A percentile compares a stretch with the other conserved stretches of the same genome.
phyloP scores from a whole-genome alignment of 2,797 vertebrate genomes.

The Liasis olivaceus region DNA sequence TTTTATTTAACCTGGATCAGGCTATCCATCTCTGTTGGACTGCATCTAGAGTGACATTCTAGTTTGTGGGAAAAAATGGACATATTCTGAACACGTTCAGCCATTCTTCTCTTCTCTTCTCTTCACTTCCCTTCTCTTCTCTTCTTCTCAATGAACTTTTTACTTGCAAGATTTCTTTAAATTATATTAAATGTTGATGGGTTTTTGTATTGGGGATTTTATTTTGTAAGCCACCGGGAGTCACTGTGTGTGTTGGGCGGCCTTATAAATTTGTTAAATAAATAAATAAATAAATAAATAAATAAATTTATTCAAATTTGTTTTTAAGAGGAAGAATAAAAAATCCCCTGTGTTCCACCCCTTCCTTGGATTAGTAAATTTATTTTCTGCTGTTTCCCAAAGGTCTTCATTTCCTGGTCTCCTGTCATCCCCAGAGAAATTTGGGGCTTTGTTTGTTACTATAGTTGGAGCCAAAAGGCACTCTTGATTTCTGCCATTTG shows the following conservation, averaged over 20 bases:
- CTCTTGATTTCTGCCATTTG: constrained; percentile 43
- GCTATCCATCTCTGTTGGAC: background rate
- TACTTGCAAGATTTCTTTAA: constrained; percentile 5
- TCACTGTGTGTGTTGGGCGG: too few species aligned
- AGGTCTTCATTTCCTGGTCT: constrained; percentile 67
- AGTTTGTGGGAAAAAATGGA: background rate
- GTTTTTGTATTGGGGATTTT: too few species aligned
- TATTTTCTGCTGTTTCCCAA: constrained; percentile 59
- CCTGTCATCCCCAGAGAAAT: constrained; percentile 69
- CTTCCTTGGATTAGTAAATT: constrained; percentile 12
- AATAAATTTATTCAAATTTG: background rate
- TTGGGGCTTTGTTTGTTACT: constrained; percentile 66
- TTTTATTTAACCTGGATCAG: background rate
- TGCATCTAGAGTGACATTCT: background rate
- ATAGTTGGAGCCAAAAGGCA: constrained; percentile 68
- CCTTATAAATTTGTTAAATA: too few species aligned
- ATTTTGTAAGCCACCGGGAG: too few species aligned
- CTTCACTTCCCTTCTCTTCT: background rate
- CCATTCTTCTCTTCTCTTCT: background rate
- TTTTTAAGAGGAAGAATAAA: constrained; percentile 10
- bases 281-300: too few species aligned
- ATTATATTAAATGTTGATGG: background rate
- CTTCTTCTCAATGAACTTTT: background rate
- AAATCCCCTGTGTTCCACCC: background rate
- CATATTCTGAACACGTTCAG: background rate